Base-by-base conservation (phyloP, 37 sponge, comb jelly and placozoan genomes). In the Oopsacas minuta region DNA sequence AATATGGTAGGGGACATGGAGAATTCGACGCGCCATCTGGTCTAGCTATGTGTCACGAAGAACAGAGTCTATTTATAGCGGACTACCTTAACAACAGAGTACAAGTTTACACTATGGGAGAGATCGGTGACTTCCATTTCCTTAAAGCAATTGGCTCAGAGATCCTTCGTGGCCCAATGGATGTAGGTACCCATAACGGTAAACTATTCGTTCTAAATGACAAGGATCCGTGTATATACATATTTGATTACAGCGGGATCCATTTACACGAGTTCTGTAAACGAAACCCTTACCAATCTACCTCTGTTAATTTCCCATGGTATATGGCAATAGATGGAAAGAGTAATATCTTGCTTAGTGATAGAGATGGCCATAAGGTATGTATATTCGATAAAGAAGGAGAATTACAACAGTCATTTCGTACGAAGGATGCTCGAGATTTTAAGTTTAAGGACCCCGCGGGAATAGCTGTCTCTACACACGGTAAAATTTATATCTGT, bases 321-420 rank as follows among this genome's bases (percentile, higher is more conserved):
- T 61, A 61, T n/a, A 61, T 61, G 75, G 75, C 75, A 7, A 61
- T 61, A 20, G 75, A 61, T n/a, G 75, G 17, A 25, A 61, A 61
- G 75, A 61, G 75, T 61, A 61, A 61, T 61, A 61, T 61, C 5
- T 5, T 61, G 28, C 75, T 61, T 61, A 61, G 75, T 61, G 75
- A 61, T 12, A 61, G 75, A 61, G 75, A 61, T 61, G 75, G 75
- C 7, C 75, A 61, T 61, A 61, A 61, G 75, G 75, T 61, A 61
- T 61, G 75, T 61, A 61, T 61, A 61, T 61, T 61, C 75, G 75
- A 61, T 61, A 61, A 61, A 12, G 20, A 10, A n/a, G 75, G 75
- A 61, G 75, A 61, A n/a, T 61, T 61, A n/a, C 75, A 61, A n/a
- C 75, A 61, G 30, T 61, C 75, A 25, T 61, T 61, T 61, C 75